Evolutionary conservation across 23 tunicate species (phyloP), one percentile per base, ranked within the genome.

Genomic region (Aplidium turbinatum): DNA sequence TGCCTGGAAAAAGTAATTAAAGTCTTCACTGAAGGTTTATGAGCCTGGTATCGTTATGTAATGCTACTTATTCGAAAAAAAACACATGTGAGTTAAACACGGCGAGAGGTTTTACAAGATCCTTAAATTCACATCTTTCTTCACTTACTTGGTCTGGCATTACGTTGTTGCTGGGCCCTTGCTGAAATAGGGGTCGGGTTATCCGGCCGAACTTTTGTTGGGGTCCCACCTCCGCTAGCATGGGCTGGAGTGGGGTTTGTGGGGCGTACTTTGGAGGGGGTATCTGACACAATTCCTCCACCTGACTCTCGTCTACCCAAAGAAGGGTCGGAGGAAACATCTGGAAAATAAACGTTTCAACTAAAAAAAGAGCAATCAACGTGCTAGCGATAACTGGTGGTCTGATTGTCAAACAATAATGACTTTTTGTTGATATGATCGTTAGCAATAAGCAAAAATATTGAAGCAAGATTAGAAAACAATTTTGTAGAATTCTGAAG

Each of bases 191-290:
- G 96, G 20, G 96, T 88, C 34, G 96, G 96, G 39, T 88, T 88
- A 3, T 88, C 96, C 25, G 96, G 96, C 48, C 96, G 55, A 11
- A 88, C 87, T 76, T 81, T 81, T 32, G 96, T 88, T 19, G 96
- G 96, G 7, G 96, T 88, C 18, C 87, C 87, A 13, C 63, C 51
- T 7, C 96, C 96, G 47, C 83, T 81, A 6, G 96, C 96, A 57
- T 88, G 96, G 34, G 62, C 96, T 21, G 96, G 96, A 6, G 96
- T 88, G 31, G 96, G 96, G 74, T 88, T 88, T 33, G 87, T 81
- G 54, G 96, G 96, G 58, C 96, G 78, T 24, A 50, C 70, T 70
- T 88, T 88, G 23, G 96, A 81, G 19, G 87, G 77, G 26, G 94
- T 80, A 47, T 85, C 80, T n/a, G 80, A 85, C 45, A 78, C 84